Conservation (phyloP, 2,113 vertebrate species). For the Ellobius talpinus region DNA sequence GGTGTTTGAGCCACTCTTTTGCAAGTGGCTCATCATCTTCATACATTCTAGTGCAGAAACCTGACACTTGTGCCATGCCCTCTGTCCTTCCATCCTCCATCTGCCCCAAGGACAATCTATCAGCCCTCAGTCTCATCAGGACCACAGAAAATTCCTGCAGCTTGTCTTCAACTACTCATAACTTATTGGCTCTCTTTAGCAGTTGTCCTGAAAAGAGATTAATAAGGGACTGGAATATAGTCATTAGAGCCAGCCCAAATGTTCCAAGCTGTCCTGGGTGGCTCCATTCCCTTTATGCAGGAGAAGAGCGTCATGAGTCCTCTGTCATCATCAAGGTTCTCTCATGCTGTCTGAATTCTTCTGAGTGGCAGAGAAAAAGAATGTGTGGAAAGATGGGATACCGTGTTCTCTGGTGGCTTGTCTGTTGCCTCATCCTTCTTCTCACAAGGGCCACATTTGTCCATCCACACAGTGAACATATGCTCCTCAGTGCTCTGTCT, state of each 20-base stretch:
- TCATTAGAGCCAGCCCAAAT: background rate
- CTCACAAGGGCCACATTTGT: background rate
- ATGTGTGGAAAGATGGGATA: background rate
- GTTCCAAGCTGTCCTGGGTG: background rate
- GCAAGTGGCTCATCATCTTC: background rate
- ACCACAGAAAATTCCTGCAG: background rate
- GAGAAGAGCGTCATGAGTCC: slow-evolving; percentile 20
- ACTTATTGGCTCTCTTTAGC: background rate
- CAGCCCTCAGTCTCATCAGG: background rate
- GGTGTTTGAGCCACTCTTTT: background rate
- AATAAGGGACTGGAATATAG: background rate
- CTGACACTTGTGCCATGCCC: background rate
- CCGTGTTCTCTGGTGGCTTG: background rate
- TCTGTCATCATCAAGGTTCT: background rate
- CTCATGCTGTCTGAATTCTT: background rate
- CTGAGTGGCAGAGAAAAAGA: background rate
- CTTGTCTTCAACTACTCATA: slow-evolving; percentile 22
- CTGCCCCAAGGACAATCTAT: background rate
- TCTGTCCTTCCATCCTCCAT: background rate
- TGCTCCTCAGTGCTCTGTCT: background rate
- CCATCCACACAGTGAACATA: background rate
- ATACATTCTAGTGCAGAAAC: background rate
- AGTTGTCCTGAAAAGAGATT: background rate
- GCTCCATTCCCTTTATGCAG: background rate
- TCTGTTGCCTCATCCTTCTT: background rate